Base-by-base conservation (phyloP, 1,140 invertebrate genomes). In the Solen grandis region DNA sequence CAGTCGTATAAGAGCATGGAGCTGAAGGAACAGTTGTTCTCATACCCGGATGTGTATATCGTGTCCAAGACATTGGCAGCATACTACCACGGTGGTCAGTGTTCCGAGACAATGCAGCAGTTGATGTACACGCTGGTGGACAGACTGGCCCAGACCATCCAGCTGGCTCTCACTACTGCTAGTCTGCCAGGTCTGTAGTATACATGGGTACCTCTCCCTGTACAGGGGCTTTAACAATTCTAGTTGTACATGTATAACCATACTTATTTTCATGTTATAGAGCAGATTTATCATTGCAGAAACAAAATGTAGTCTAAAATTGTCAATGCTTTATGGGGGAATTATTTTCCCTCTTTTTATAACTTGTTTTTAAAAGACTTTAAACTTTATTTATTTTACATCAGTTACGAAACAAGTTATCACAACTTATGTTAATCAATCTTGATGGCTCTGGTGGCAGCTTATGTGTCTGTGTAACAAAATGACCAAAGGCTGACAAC, bases 91-190 rank as follows among this genome's bases (percentile, higher is more conserved):
- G 74, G 54, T 2, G 74, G 68, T 25, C 50, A 82, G 16, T 78
- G 62, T 52, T 25, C 33, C 41, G 68, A 81, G 59, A 81, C 70
- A 38, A 82, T 73, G 54, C 73, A 84, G 41, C 75, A 83, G 19
- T 25, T 80, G 19, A 57, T 80, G 3, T 69, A 78, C 29, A 59
- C 29, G 0, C 83, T 88, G 0, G 70, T 89, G 16, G 89, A 90
- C 60, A 83, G 88, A 66, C 75, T 89, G 22, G 87, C 87, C 29
- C 89, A 90, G 73, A 83, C 87, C 14, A 83, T 90, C 50, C 89
- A 90, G 59, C 86, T 90, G 36, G 86, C 89, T 13, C 69, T 86
- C 41, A 84, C 85, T 59, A 86, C 80, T 29, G 76, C 72, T 10
- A 82, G 83, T 76, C 77, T 88, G n/a, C 66, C 81, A 78, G 81